These are phyloP conservation scores for Polylopha cassiicola DNA, from an alignment of 2,888 invertebrate genomes.

Conservation along the genomic window DNA sequence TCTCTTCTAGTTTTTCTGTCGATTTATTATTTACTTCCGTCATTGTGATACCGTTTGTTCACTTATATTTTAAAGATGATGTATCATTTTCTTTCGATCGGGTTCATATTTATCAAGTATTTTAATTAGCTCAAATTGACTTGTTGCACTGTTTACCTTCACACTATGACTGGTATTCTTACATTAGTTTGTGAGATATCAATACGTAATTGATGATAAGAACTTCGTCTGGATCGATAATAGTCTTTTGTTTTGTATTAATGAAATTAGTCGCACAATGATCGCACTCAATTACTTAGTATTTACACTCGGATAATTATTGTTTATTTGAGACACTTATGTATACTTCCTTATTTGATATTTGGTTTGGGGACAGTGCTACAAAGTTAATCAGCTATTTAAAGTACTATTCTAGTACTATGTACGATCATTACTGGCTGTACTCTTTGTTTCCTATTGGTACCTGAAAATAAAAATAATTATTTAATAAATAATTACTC, in stretches of 20 bases:
- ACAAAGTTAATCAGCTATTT: no score
- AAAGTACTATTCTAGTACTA: no score
- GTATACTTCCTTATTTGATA: no score
- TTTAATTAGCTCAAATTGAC: conserved; percentile 25
- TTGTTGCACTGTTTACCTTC: conserved; percentile 47
- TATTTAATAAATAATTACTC: no score
- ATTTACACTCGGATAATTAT: conserved; percentile 1
- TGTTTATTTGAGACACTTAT: conserved; percentile 3
- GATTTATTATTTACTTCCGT: conserved; percentile 46
- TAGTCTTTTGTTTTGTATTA: conserved; percentile 29
- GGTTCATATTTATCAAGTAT: conserved; percentile 1
- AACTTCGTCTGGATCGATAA: conserved; percentile 29
- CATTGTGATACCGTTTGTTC: conserved; percentile 39
- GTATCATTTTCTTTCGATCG: background rate
- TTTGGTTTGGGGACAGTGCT: no score
- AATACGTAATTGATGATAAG: conserved; percentile 62
- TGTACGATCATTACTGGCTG: no score
- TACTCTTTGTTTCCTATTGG: no score
- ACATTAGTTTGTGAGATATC: conserved; percentile 65
- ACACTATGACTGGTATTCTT: conserved; percentile 39
- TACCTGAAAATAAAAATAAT: no score
- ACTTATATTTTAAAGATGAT: conserved; percentile 23
- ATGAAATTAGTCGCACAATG: conserved; percentile 12
- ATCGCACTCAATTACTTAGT: conserved; percentile 1
- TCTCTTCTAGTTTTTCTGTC: conserved; percentile 49